phyloP scores from a whole-genome alignment of 2,797 vertebrate genomes.

The Novumbra hubbsi region DNA sequence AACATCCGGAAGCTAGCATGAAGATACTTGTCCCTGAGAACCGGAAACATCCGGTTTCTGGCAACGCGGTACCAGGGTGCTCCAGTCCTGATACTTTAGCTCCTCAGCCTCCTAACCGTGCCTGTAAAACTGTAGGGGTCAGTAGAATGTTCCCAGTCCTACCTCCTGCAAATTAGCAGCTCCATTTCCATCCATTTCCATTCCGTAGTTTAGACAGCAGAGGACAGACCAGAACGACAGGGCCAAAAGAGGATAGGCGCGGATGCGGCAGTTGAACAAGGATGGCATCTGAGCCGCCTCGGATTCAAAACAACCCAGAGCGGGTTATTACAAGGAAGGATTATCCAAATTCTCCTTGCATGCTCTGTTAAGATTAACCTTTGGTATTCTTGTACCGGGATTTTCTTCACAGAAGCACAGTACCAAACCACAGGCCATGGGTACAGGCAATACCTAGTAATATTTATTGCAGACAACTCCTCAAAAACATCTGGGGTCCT shows the following conservation, averaged over 20 bases:
- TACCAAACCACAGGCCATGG: background rate
- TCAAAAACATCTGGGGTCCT: background rate
- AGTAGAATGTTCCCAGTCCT: conserved; percentile 17
- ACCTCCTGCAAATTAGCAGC: conserved; percentile 76
- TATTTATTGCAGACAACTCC: background rate
- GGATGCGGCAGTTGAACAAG: conserved; percentile 44
- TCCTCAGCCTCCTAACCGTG: conserved; percentile 44
- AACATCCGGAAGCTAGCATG: too few species aligned
- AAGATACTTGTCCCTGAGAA: too few species aligned
- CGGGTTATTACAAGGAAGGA: conserved; percentile 63
- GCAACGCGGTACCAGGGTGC: too few species aligned
- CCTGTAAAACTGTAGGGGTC: conserved; percentile 62
- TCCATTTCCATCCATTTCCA: conserved; percentile 66
- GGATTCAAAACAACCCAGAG: conserved; percentile 69
- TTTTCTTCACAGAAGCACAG: background rate
- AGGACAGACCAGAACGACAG: conserved; percentile 51
- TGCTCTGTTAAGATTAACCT: conserved; percentile 60
- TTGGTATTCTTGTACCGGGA: background rate
- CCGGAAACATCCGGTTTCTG: too few species aligned
- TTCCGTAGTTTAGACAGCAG: conserved; percentile 69
- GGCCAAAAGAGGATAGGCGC: conserved; percentile 36
- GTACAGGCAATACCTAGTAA: background rate
- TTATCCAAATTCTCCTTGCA: conserved; percentile 71
- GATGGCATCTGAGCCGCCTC: conserved; percentile 46
- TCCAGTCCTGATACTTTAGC: background rate